Base-by-base conservation (phyloP, 2,113 vertebrate species). In the Polypterus bichir region DNA sequence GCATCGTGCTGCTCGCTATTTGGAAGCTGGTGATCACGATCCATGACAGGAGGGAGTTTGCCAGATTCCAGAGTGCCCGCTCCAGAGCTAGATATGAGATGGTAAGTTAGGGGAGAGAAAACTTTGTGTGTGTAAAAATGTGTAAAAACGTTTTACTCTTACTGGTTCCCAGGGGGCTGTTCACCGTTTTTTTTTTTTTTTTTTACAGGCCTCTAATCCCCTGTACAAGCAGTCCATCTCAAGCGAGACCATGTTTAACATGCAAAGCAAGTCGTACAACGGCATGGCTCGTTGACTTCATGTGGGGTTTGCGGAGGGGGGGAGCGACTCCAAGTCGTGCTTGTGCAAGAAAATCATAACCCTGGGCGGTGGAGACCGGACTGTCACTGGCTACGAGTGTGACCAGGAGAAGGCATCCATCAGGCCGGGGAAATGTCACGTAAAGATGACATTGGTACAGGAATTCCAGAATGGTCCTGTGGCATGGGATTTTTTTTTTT, bases 1-100 rank as follows among this genome's bases (percentile, higher is more conserved):
- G 96, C 4, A 76, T 98, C 27, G 71, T 85, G 0, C 83, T 98
- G 65, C 79, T 99, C 62, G 91, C 76, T 0, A 77, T 76, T 67
- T 99, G 96, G 96, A 99, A 99, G 74, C 74, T 97, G 64, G 88
- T 89, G 0, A 92, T 99, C 83, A 99, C 96, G 65, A 72, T 98
- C 44, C 95, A 99, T 0, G 96, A 99, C 81, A 81, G 92, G 3
- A 69, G 87, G 10, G 94, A 95, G 76, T 99, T 98, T 1, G 80
- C 96, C 0, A 86, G 81, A 48, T 99, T 99, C 79, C 93, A 97
- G 79, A 97, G 75, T 0, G 96, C 94, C 2, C 89, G 92, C 0
- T 92, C 91, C 57, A 81, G 95, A 3, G 96, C 96, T 5, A 82
- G 92, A 74, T 99, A 97, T 0, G 93, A 97, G 74, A 96, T 97